Base-by-base conservation (phyloP, 2,888 invertebrate genomes). In the Hedychridium roseum region DNA sequence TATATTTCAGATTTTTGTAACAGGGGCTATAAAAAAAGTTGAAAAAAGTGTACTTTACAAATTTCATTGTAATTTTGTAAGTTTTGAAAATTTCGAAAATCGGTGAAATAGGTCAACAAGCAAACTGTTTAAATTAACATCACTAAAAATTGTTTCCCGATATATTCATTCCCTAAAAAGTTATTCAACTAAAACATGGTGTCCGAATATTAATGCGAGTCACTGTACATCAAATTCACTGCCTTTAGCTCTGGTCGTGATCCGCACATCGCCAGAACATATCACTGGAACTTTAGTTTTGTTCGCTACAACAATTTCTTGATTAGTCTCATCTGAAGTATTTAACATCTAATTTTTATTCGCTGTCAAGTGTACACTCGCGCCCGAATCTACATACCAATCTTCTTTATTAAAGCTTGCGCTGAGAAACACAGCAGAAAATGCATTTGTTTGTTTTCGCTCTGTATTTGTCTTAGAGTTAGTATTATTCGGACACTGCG, bases 321-420 rank as follows among this genome's bases (percentile, higher is more conserved):
- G 5, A n/a, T 5, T 12, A 11, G 5, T 5, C 11, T n/a, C 31
- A 31, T 4, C 5, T 5, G 5, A 12, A 11, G 11, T 11, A n/a
- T 43, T 50, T 23, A 31, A 44, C 6, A 48, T 38, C 44, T 44
- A 54, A 56, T 66, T 54, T 63, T 61, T 12, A 65, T 64, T 65
- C 62, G 64, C 5, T 62, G 57, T n/a, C 17, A 70, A 50, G 53
- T 70, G 65, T 26, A 51, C 37, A 37, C 64, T 66, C 15, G 68
- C 67, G 3, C 67, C 70, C 4, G 60, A 60, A 40, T 71, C 68
- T 1, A 69, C 7, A 30, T 68, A 72, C 68, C 61, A 71, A 26
- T 68, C 64, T 11, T 37, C 36, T 11, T 18, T 9, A 15, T 18
- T 32, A 7, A 44, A 54, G n/a, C 41, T 16, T 3, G 55, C 60